phyloP scores from a whole-genome alignment of 2,888 invertebrate species.

The Pammene fasciana region DNA sequence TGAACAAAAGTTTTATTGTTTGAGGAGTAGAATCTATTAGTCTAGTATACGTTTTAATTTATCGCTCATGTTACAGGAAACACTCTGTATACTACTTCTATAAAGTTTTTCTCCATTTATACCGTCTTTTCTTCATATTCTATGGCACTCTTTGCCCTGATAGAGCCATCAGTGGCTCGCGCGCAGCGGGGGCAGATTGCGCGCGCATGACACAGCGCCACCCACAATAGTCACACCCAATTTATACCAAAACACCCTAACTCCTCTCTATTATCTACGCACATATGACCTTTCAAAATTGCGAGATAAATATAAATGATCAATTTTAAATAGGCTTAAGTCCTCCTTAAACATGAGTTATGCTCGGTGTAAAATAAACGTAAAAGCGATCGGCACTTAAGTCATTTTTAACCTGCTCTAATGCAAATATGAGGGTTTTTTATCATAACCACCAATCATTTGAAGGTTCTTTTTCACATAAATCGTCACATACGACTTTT shows the following conservation, averaged over 20 bases:
- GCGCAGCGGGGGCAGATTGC: slow-evolving; percentile 77
- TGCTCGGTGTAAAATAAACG: background rate
- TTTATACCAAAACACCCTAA: slow-evolving; percentile 5
- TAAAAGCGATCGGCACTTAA: background rate
- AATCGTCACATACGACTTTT: background rate
- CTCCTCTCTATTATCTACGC: background rate
- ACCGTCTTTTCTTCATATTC: slow-evolving; percentile 44
- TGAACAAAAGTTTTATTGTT: no score
- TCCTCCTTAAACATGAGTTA: background rate
- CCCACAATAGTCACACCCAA: slow-evolving; percentile 46
- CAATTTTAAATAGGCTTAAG: slow-evolving; percentile 1
- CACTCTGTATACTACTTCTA: no score
- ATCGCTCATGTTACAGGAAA: no score
- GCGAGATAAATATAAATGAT: background rate
- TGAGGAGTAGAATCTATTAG: no score
- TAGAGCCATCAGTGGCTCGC: slow-evolving; percentile 62
- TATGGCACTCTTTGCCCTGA: slow-evolving; percentile 47
- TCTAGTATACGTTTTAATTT: no score
- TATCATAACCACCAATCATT: background rate
- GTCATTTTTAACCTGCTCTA: background rate
- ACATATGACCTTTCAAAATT: background rate
- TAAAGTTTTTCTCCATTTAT: background rate
- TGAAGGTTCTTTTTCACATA: background rate
- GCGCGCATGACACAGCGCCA: slow-evolving; percentile 75
- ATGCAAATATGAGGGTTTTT: background rate